A percentile compares a stretch with the other conserved stretches of the same genome.
Evolutionary conservation across 2,113 vertebrate genomes (phyloP).

Genomic region (Clinocottus analis): DNA sequence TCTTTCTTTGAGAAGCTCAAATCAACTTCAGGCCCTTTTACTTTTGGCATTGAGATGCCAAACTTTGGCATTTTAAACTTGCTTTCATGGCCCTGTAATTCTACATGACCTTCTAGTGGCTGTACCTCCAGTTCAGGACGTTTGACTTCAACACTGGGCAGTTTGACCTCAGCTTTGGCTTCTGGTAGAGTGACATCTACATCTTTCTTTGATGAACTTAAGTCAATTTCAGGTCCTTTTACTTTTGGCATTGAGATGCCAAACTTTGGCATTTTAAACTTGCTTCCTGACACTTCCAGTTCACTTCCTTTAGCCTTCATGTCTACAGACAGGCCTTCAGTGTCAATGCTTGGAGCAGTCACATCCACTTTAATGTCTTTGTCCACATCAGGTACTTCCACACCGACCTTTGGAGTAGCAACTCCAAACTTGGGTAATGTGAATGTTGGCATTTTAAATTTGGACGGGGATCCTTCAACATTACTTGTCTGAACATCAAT

Average conservation of each 20-base stretch:
- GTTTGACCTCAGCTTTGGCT: constrained; percentile 17
- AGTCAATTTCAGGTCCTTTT: constrained; percentile 12
- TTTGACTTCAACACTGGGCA: not conserved
- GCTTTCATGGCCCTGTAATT: constrained; percentile 9
- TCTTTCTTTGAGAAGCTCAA: constrained; percentile 33
- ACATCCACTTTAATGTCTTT: constrained; percentile 27
- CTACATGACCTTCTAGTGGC: no score
- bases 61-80: constrained; percentile 64
- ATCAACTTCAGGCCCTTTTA: constrained; percentile 28
- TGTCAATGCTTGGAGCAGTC: constrained; percentile 22
- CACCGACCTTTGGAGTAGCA: constrained; percentile 2
- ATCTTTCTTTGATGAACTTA: constrained; percentile 21
- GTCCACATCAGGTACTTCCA: constrained; percentile 20
- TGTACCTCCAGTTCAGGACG: not conserved
- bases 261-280: constrained; percentile 45
- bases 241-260: constrained; percentile 41
- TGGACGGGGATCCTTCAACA: constrained; percentile 37
- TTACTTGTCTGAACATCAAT: not conserved
- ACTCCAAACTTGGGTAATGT: constrained; percentile 66
- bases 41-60: constrained; percentile 3
- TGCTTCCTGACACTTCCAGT: constrained; percentile 1
- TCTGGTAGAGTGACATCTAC: constrained; percentile 6
- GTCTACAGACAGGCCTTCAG: constrained; percentile 9
- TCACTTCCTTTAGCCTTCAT: constrained; percentile 23
- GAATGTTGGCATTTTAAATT: constrained; percentile 61